Conservation (phyloP, 1,140 invertebrate species). For the Sitodiplosis mosellana region DNA sequence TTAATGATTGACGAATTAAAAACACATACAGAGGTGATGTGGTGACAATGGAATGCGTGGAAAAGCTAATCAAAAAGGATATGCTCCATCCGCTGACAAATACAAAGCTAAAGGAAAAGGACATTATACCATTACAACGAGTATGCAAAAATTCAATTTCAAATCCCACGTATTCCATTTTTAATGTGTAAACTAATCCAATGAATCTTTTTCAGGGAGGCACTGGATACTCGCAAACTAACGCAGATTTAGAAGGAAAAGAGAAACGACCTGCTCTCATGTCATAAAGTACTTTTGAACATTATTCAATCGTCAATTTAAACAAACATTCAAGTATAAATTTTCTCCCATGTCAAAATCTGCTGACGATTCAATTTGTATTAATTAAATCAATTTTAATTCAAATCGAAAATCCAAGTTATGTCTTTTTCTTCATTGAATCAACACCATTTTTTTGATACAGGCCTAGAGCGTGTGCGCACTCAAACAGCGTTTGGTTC, state of each 20-base stretch:
- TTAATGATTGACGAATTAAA: too few species aligned
- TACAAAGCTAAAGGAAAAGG: slow-evolving; percentile 72
- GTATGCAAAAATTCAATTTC: slow-evolving; percentile 28
- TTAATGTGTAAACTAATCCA: slow-evolving; percentile 3
- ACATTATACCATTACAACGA: slow-evolving; percentile 82
- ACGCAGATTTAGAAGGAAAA: slow-evolving; percentile 64
- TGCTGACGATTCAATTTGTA: too few species aligned
- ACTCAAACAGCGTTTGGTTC: too few species aligned
- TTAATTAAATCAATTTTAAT: too few species aligned
- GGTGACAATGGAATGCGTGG: slow-evolving; percentile 89
- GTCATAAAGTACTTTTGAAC: too few species aligned
- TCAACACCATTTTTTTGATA: too few species aligned
- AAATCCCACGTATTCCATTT: slow-evolving; percentile 7
- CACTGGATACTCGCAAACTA: slow-evolving; percentile 83
- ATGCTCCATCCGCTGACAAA: slow-evolving; percentile 90
- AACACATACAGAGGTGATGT: slow-evolving; percentile 66
- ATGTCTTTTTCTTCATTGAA: too few species aligned
- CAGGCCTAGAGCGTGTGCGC: too few species aligned
- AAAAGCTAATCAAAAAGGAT: slow-evolving; percentile 92
- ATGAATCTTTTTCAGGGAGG: slow-evolving; percentile 54
- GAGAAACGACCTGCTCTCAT: slow-evolving; percentile 55
- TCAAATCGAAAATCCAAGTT: too few species aligned
- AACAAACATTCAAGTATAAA: too few species aligned
- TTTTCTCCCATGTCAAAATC: too few species aligned
- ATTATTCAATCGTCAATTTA: too few species aligned